phyloP scores from a whole-genome alignment of 2,113 vertebrate genomes.

The Pithys albifrons region DNA sequence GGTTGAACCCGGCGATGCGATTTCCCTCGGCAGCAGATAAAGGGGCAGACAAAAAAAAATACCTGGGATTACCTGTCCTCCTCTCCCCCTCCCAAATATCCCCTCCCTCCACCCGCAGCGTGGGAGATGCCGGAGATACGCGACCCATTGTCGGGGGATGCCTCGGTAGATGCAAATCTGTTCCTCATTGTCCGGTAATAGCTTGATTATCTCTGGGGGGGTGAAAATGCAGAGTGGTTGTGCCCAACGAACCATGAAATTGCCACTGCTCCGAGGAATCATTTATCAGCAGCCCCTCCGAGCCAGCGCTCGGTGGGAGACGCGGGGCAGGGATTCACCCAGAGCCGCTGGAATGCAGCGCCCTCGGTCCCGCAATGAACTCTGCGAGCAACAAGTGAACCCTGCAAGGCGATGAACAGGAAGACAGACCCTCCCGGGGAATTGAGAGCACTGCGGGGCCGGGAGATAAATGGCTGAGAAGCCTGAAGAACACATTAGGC shows the following conservation, averaged over 20 bases:
- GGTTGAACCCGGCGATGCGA: neutral
- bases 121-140: neutral
- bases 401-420: neutral
- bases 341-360: neutral
- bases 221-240: constrained; percentile 33
- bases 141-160: neutral
- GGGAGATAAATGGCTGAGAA: neutral
- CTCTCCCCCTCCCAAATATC: neutral
- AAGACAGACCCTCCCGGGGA: neutral
- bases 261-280: constrained; percentile 16
- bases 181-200: constrained; percentile 58
- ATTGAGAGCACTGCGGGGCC: neutral
- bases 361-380: neutral
- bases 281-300: constrained; percentile 29
- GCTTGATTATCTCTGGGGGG: constrained; percentile 53
- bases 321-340: constrained; percentile 49
- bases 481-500: neutral
- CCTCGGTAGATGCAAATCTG: constrained; percentile 41
- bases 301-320: neutral
- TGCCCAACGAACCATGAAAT: constrained; percentile 63
- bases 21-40: neutral
- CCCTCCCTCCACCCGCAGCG: neutral
- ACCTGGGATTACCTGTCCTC: constrained; percentile 12
- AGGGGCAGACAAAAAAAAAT: neutral
- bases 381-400: constrained; percentile 61